A percentile compares a stretch with the other conserved stretches of the same genome.
These are phyloP conservation scores for Silurus asotus DNA, from an alignment of 2,113 vertebrate species.

Conservation along the genomic window DNA sequence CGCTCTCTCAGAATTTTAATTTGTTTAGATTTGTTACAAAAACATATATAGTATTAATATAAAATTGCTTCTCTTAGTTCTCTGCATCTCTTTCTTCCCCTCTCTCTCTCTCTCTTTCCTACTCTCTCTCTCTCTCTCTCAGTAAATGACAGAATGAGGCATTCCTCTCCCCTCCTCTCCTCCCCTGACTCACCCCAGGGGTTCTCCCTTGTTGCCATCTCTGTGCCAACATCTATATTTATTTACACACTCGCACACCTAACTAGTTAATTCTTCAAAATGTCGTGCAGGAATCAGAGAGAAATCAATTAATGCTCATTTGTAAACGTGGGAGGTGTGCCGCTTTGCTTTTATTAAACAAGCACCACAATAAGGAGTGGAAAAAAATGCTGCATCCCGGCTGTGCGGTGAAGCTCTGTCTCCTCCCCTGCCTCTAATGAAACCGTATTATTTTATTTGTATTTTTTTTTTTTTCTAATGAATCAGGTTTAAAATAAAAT, in stretches of 20 bases:
- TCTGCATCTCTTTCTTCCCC: slow-evolving; percentile 42
- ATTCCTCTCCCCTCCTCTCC: slow-evolving; percentile 52
- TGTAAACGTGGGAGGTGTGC: slow-evolving; percentile 66
- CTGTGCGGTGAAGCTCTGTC: slow-evolving; percentile 31
- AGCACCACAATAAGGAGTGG: slow-evolving; percentile 49
- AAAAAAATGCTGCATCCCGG: slow-evolving; percentile 56
- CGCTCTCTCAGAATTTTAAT: not conserved
- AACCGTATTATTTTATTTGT: not conserved
- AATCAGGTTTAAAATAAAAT: no score
- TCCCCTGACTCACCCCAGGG: slow-evolving; percentile 56
- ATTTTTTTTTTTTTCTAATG: not conserved
- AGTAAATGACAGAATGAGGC: slow-evolving; percentile 80
- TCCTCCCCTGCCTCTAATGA: slow-evolving; percentile 45
- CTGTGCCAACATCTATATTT: slow-evolving; percentile 72
- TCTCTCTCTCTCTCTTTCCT: not conserved
- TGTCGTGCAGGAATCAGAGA: slow-evolving; percentile 44
- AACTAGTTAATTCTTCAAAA: slow-evolving; percentile 73
- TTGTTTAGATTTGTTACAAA: not conserved
- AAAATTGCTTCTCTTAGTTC: not conserved
- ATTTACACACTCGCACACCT: slow-evolving; percentile 75
- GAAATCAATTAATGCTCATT: slow-evolving; percentile 68
- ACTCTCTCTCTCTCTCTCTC: slow-evolving; percentile 40
- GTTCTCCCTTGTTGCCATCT: slow-evolving; percentile 60
- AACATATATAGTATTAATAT: no score
- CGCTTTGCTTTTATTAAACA: slow-evolving; percentile 56